Conservation (phyloP, 92 coral and sea anemone species). For the Parazoanthus darwini region DNA sequence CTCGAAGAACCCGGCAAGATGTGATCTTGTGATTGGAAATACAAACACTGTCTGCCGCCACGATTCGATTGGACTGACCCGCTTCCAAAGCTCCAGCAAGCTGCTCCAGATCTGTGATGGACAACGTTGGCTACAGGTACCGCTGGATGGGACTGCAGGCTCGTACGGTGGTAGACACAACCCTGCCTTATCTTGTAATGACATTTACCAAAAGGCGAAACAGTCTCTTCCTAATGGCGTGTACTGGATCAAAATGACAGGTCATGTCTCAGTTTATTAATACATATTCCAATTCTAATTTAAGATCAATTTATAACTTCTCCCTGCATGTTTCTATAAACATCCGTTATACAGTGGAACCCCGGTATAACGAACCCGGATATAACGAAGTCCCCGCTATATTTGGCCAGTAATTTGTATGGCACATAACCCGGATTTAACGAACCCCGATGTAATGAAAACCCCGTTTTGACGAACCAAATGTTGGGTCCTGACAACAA, state of each 20-base stretch:
- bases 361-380: no score
- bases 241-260: constrained; percentile 29
- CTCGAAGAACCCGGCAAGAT: neutral
- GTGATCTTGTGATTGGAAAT: constrained; percentile 13
- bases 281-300: neutral
- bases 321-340: neutral
- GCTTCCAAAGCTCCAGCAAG: neutral
- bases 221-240: constrained; percentile 10
- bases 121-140: constrained; percentile 20
- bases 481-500: no score
- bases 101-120: constrained; percentile 28
- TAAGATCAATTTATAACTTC: neutral
- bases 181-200: constrained; percentile 10
- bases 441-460: no score
- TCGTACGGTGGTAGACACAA: constrained; percentile 15
- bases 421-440: no score
- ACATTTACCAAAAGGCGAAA: constrained; percentile 6
- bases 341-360: neutral
- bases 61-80: constrained; percentile 11
- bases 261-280: neutral
- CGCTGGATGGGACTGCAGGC: constrained; percentile 5
- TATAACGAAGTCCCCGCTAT: no score
- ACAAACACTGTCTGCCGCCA: constrained; percentile 22
- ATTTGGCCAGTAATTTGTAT: no score
- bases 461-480: no score